Percentiles rank a stretch among this genome's conserved stretches.
Conservation (phyloP, 2,797 vertebrate species). For the Melanotaenia boesemani region DNA sequence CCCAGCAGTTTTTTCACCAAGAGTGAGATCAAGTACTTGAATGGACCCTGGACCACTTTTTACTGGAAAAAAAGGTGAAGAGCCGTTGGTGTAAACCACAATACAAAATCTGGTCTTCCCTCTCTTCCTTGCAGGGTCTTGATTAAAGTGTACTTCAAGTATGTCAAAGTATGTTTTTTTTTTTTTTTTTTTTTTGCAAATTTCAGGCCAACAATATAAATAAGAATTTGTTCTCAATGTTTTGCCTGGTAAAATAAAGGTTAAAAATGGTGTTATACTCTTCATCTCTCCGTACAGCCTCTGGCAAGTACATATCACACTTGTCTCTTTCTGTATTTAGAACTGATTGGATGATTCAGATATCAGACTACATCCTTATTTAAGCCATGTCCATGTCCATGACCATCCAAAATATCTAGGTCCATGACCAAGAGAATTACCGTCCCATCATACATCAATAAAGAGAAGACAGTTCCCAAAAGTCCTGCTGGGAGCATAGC, state of each 20-base stretch:
- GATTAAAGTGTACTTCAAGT: not conserved
- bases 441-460: constrained; percentile 52
- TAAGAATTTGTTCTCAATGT: too few relatives aligned
- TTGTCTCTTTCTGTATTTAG: constrained; percentile 28
- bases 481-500: constrained; percentile 4
- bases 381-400: constrained; percentile 6
- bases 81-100: too few relatives aligned
- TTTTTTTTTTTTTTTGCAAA: too few relatives aligned
- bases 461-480: constrained; percentile 46
- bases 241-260: too few relatives aligned
- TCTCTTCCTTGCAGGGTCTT: not conserved
- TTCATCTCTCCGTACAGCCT: not conserved
- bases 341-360: constrained; percentile 28
- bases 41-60: too few relatives aligned
- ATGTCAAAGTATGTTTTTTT: too few relatives aligned
- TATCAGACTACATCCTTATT: constrained; percentile 18
- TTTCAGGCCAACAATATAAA: too few relatives aligned
- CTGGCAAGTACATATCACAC: not conserved
- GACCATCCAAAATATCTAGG: constrained; percentile 39
- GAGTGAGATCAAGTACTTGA: too few relatives aligned
- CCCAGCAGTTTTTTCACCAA: too few relatives aligned
- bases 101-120: not conserved
- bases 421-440: constrained; percentile 20
- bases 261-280: not conserved
- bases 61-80: too few relatives aligned